These are phyloP conservation scores for Okapia johnstoni DNA, from an alignment of 2,113 vertebrate species.

Conservation along the genomic window DNA sequence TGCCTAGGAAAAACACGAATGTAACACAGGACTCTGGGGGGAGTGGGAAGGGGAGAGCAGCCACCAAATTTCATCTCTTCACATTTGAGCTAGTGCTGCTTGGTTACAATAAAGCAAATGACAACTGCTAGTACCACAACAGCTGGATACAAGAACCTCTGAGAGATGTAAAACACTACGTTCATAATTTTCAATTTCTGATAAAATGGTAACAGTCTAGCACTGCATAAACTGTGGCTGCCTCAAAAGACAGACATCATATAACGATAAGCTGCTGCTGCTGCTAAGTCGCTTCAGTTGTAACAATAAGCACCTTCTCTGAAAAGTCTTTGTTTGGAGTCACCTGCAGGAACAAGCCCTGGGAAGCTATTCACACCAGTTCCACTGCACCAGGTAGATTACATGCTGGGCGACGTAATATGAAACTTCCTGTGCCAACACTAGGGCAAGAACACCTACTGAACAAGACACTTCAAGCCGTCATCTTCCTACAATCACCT, in stretches of 20 bases:
- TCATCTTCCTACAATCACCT: background rate
- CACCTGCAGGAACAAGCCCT: background rate
- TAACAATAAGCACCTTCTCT: background rate
- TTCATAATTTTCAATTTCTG: conserved; percentile 15
- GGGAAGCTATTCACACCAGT: background rate
- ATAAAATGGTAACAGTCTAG: conserved; percentile 9
- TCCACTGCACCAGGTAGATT: background rate
- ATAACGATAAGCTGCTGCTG: background rate
- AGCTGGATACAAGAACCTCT: background rate
- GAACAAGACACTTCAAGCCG: background rate
- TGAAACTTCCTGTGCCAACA: background rate
- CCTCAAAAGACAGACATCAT: background rate
- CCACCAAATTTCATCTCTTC: background rate
- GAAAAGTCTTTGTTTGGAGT: background rate
- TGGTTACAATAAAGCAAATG: background rate
- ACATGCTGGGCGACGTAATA: background rate
- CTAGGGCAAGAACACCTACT: background rate
- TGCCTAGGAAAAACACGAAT: background rate
- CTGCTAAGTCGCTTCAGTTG: too few species aligned
- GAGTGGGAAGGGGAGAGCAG: background rate
- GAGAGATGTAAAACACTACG: conserved; percentile 19
- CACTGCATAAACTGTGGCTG: background rate
- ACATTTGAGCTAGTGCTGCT: background rate
- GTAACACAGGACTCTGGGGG: background rate
- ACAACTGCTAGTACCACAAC: background rate